Conservation (phyloP, 2,797 vertebrate genomes). For the Mormyrops attenuatus region DNA sequence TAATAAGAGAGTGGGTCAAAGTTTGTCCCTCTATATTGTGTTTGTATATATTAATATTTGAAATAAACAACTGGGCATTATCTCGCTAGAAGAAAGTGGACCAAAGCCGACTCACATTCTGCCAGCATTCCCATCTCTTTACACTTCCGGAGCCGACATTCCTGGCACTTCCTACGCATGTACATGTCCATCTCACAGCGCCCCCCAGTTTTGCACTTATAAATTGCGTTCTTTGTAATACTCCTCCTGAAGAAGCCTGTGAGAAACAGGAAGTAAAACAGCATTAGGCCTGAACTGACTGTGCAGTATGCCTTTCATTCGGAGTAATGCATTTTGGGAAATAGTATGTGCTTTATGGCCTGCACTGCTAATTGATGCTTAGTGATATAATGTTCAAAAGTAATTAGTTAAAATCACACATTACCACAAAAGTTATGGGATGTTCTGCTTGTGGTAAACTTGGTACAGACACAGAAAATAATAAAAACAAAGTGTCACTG, state of each 20-base stretch:
- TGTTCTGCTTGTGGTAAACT: neutral
- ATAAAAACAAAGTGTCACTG: neutral
- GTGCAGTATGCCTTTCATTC: neutral
- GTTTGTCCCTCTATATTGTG: neutral
- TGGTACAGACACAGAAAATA: neutral
- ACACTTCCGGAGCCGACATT: conserved; percentile 93
- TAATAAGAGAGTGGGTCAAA: neutral
- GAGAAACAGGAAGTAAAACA: neutral
- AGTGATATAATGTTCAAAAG: neutral
- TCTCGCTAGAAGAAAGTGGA: neutral
- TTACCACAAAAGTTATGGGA: neutral
- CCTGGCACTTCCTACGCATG: conserved; percentile 97
- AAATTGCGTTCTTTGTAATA: conserved; percentile 94
- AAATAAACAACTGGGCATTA: neutral
- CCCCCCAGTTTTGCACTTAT: conserved; percentile 95
- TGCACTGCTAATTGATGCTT: neutral
- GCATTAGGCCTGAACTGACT: neutral
- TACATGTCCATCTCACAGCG: conserved; percentile 99
- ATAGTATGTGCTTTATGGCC: neutral
- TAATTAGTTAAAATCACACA: neutral
- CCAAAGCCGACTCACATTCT: conserved; percentile 80
- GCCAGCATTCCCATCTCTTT: conserved; percentile 98
- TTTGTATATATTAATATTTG: neutral
- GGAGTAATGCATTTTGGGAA: neutral
- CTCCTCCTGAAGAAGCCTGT: conserved; percentile 96